Conservation (phyloP, 2,113 vertebrate species). For the Romanogobio albipinnatus region DNA sequence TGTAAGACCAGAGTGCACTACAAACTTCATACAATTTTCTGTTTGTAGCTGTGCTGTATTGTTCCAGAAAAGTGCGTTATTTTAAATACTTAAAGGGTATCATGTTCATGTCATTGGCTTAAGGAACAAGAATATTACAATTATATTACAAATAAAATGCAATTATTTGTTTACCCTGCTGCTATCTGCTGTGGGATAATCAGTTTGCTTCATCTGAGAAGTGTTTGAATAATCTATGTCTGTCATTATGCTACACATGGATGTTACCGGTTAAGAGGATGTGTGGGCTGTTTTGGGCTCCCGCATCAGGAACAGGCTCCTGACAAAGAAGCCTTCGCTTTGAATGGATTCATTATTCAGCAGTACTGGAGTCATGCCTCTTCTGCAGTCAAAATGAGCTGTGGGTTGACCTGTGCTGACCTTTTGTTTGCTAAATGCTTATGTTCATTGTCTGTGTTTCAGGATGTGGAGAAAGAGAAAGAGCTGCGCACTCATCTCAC, state of each 20-base stretch:
- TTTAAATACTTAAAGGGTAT: background rate
- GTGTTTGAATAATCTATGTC: background rate
- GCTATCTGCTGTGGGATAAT: background rate
- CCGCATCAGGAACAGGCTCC: background rate
- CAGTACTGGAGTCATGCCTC: background rate
- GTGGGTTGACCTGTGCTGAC: constrained; percentile 2
- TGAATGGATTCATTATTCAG: background rate
- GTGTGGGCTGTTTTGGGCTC: background rate
- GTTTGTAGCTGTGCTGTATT: background rate
- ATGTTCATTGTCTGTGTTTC: constrained; percentile 38
- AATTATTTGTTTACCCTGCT: background rate
- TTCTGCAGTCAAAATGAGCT: background rate
- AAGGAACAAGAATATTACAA: background rate
- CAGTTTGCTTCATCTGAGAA: background rate
- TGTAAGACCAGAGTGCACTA: constrained; percentile 67
- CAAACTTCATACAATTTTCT: background rate
- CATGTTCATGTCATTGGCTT: background rate
- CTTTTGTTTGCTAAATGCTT: background rate
- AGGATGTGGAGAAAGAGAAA: constrained; percentile 93
- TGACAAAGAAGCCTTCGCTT: constrained; percentile 5
- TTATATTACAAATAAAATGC: background rate
- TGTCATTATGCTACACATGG: background rate
- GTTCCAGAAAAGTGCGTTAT: background rate
- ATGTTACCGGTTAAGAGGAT: background rate
- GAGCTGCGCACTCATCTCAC: constrained; percentile 86